A percentile compares a stretch with the other conserved stretches of the same genome.
These are phyloP conservation scores for Hermatobates lingyangjiaoensis DNA, from an alignment of 1,140 invertebrate genomes.

Conservation along the genomic window DNA sequence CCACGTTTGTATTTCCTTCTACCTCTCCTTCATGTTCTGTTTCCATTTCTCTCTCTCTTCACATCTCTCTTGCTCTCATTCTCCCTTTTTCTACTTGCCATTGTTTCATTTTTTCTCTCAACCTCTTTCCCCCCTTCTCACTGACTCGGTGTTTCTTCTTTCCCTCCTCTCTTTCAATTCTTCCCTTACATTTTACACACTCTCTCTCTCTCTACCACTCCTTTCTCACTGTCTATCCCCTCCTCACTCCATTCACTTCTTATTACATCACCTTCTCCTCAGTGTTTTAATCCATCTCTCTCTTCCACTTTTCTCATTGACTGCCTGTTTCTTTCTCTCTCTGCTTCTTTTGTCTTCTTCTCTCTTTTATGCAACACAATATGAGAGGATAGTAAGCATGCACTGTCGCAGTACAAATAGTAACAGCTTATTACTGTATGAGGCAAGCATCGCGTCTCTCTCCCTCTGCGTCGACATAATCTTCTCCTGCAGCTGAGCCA, in stretches of 20 bases:
- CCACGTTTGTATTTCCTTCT: neutral
- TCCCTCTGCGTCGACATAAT: slow-evolving; percentile 83
- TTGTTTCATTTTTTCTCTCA: neutral
- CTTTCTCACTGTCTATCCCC: neutral
- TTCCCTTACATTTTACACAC: neutral
- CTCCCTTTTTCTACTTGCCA: neutral
- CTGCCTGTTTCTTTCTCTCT: neutral
- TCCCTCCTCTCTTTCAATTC: neutral
- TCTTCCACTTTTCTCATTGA: neutral
- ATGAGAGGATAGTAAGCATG: no score
- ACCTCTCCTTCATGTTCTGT: neutral
- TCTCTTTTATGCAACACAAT: no score
- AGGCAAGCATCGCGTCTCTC: slow-evolving; percentile 74
- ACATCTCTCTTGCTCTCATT: neutral
- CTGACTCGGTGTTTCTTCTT: neutral
- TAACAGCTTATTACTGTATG: no score
- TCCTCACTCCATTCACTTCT: neutral
- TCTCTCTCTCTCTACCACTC: neutral
- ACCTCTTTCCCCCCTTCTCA: neutral
- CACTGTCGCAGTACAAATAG: no score
- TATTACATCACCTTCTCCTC: neutral
- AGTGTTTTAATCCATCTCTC: neutral
- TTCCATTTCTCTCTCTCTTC: neutral
- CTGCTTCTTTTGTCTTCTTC: neutral
- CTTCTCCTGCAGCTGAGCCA: slow-evolving; percentile 66